phyloP scores from a whole-genome alignment of 1,140 invertebrate genomes.

The Neodiprion lecontei region DNA sequence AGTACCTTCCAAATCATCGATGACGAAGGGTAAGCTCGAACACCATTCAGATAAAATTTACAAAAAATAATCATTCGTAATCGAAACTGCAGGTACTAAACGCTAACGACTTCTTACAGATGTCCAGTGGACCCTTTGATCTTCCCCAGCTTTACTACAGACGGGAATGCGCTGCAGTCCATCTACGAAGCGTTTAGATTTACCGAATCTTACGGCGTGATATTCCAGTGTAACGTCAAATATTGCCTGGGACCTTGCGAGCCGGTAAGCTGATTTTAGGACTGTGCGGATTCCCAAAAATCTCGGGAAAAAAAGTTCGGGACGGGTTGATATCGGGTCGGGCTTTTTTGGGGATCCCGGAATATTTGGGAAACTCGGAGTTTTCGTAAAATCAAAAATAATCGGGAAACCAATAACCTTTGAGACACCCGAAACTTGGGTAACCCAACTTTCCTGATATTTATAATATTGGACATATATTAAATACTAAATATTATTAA shows the following conservation, averaged over 20 bases:
- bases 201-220: conserved; percentile 94
- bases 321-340: not conserved
- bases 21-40: conserved; percentile 79
- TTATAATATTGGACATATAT: not conserved
- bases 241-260: conserved; percentile 95
- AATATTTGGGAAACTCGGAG: not conserved
- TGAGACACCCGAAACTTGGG: not conserved
- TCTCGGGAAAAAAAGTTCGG: not conserved
- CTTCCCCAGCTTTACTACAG: conserved; percentile 89
- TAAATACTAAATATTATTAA: too few relatives aligned
- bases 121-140: conserved; percentile 93
- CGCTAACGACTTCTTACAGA: conserved; percentile 56
- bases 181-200: conserved; percentile 95
- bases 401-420: not conserved
- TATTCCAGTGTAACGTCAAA: conserved; percentile 97
- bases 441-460: not conserved
- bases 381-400: too few relatives aligned
- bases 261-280: conserved; percentile 70
- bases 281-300: not conserved
- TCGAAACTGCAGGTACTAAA: conserved; percentile 7
- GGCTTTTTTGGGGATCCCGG: not conserved
- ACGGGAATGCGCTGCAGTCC: conserved; percentile 87
- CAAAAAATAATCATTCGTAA: not conserved
- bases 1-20: conserved; percentile 96
- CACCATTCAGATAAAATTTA: not conserved